phyloP scores from a whole-genome alignment of 2,113 vertebrate species.

The Coreoperca whiteheadi region DNA sequence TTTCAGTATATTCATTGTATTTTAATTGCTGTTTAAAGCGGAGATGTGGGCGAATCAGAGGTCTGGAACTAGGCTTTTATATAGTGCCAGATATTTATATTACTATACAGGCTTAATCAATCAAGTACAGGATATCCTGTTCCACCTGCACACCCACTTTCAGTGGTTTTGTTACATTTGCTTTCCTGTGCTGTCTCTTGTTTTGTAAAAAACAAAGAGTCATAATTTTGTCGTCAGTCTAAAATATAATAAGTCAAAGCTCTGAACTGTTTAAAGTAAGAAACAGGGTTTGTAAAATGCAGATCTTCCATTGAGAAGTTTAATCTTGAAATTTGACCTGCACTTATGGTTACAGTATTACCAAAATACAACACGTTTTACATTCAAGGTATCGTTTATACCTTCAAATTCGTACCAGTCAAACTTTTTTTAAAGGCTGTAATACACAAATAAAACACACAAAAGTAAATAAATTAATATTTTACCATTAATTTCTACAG shows the following conservation, averaged over 20 bases:
- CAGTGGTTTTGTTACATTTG: neutral
- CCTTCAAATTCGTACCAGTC: neutral
- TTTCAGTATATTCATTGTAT: conserved; percentile 5
- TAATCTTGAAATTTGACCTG: neutral
- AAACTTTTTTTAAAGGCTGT: neutral
- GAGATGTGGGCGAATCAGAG: conserved; percentile 4
- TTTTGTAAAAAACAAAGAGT: neutral
- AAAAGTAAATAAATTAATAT: neutral
- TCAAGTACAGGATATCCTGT: conserved; percentile 26
- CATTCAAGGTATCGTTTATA: too few relatives aligned
- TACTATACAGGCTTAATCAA: neutral
- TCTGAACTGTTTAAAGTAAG: neutral
- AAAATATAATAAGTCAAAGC: neutral
- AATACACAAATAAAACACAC: neutral
- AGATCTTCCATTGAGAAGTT: neutral
- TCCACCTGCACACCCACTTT: neutral
- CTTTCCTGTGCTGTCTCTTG: neutral
- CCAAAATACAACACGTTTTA: neutral
- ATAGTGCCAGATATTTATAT: neutral
- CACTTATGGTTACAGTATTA: neutral
- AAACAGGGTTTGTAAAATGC: neutral
- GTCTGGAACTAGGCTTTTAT: neutral
- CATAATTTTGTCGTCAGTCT: neutral
- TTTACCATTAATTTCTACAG: neutral
- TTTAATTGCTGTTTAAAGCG: neutral